A percentile compares a stretch with the other conserved stretches of the same genome.
Conservation (phyloP, 2,888 invertebrate species). For the Adelognathus sp. region DNA sequence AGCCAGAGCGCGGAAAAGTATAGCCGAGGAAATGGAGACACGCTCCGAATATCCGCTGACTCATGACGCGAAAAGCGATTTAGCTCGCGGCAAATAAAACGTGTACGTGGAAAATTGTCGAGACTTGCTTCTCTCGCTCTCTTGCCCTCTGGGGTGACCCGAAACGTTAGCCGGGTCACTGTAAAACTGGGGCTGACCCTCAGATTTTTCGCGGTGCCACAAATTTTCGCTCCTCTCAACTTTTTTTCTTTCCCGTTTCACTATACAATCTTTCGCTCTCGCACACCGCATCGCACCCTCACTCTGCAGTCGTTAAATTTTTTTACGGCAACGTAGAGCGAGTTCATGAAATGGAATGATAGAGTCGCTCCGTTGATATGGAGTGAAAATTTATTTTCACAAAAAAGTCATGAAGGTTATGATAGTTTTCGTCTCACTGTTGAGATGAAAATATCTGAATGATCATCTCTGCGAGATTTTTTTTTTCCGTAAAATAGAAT, state of each 20-base stretch:
- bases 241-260: background rate
- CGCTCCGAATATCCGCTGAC: slow-evolving; percentile 58
- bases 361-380: background rate
- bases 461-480: no score
- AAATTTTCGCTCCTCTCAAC: background rate
- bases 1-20: no score
- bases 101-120: slow-evolving; percentile 48
- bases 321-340: background rate
- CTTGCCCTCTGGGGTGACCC: slow-evolving; percentile 11
- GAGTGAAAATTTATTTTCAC: slow-evolving; percentile 31
- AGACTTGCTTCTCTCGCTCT: no score
- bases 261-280: background rate
- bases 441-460: no score
- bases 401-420: no score
- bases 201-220: slow-evolving; percentile 33
- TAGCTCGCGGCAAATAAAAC: slow-evolving; percentile 47
- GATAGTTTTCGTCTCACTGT: no score
- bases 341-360: background rate
- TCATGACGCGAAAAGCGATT: slow-evolving; percentile 52
- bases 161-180: background rate
- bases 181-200: slow-evolving; percentile 9
- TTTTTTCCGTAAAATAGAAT: no score
- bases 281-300: slow-evolving; percentile 10
- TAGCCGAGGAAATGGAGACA: slow-evolving; percentile 42
- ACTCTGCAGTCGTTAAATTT: slow-evolving; percentile 7